Evolutionary conservation across 2,797 vertebrate species (phyloP).

Genomic region (Pitangus sulphuratus): DNA sequence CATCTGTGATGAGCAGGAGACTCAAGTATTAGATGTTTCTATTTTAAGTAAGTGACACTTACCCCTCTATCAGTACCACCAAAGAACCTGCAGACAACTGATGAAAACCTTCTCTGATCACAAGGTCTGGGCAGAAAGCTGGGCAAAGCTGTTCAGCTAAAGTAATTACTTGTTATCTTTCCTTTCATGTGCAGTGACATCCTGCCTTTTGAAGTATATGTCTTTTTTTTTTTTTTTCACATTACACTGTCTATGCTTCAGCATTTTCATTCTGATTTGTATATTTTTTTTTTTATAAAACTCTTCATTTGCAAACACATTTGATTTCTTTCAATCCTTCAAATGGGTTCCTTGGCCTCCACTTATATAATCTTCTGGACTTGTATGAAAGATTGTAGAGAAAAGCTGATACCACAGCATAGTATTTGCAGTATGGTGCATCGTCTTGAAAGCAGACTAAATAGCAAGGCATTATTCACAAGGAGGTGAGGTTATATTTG

Average conservation of each 20-base stretch:
- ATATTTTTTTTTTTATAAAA: not conserved
- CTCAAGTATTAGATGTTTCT: not conserved
- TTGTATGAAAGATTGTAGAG: not conserved
- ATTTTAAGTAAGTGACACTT: not conserved
- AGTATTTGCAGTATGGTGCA: not conserved
- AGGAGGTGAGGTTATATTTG: not conserved
- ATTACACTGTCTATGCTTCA: not conserved
- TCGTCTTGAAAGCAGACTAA: not conserved
- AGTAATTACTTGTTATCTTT: not conserved
- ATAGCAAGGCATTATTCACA: conserved; percentile 12
- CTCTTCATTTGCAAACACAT: not conserved
- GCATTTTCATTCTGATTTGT: not conserved
- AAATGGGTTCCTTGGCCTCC: not conserved
- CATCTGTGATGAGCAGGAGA: not conserved
- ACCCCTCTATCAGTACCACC: not conserved
- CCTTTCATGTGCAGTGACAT: not conserved
- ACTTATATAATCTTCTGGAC: not conserved
- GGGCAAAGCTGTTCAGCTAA: not conserved
- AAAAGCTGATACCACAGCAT: not conserved
- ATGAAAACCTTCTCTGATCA: not conserved
- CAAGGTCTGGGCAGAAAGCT: not conserved
- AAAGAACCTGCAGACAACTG: not conserved
- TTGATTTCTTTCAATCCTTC: not conserved
- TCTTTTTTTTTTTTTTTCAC: not conserved
- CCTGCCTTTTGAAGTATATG: not conserved